A percentile compares a stretch with the other conserved stretches of the same genome.
These are phyloP conservation scores for Haliclona indistincta DNA, from an alignment of 37 sponge, comb jelly and placozoan species.

Conservation along the genomic window DNA sequence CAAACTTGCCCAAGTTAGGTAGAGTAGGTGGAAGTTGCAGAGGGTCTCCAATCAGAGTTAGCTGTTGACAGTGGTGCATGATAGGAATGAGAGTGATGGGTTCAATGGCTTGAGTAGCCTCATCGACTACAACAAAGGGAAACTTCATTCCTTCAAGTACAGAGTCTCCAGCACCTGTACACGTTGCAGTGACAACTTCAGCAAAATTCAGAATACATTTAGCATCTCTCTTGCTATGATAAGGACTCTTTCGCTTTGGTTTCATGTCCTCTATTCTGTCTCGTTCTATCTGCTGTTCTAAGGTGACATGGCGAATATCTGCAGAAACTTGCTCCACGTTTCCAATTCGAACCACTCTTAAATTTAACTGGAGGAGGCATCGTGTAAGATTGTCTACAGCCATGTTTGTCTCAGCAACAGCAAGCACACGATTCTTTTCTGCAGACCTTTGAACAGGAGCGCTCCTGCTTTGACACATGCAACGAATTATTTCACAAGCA, in stretches of 20 bases:
- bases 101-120: constrained; percentile 74
- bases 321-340: constrained; percentile 28
- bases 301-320: constrained; percentile 34
- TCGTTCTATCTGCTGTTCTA: constrained; percentile 54
- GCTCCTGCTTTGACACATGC: constrained; percentile 12
- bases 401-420: constrained; percentile 74
- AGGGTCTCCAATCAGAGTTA: constrained; percentile 78
- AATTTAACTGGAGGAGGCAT: constrained; percentile 19
- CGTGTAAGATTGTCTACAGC: constrained; percentile 72
- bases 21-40: constrained; percentile 64
- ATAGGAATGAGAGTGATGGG: constrained; percentile 57
- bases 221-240: background rate
- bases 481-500: constrained; percentile 61
- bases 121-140: constrained; percentile 68
- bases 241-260: constrained; percentile 4
- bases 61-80: constrained; percentile 46
- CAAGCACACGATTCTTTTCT: constrained; percentile 36
- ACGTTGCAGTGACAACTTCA: constrained; percentile 64
- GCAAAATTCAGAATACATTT: constrained; percentile 48
- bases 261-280: constrained; percentile 41
- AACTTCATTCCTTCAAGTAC: constrained; percentile 46
- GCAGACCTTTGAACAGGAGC: background rate
- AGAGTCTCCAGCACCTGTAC: constrained; percentile 64
- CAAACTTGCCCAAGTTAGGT: background rate
- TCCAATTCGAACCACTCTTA: constrained; percentile 63